Conservation (phyloP, 2,113 vertebrate genomes). For the rat (Rattus norvegicus) region GRCr8 NC_086036.1:68550001-68550500, state of each 20-base stretch:
- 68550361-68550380: not conserved
- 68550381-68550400: not conserved
- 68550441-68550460: rapidly evolving
- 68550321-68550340: not conserved
- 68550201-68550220: not conserved
- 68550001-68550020: not conserved
- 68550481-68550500: not conserved
- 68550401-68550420: not conserved
- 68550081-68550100: not conserved
- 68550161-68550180: not conserved
- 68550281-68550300: not conserved
- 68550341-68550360: not conserved
- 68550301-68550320: not conserved
- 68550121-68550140: not conserved
- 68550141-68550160: not conserved
- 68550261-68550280: not conserved
- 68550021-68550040: not conserved
- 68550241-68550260: not conserved
- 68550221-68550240: not conserved
- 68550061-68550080: not conserved
- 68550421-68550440: not conserved
- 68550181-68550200: not conserved
- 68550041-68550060: not conserved
- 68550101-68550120: not conserved
- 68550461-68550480: not conserved